A percentile compares a stretch with the other conserved stretches of the same genome.
Evolutionary conservation across 2,113 vertebrate genomes (phyloP).

Genomic region (Notothenia rossii): DNA sequence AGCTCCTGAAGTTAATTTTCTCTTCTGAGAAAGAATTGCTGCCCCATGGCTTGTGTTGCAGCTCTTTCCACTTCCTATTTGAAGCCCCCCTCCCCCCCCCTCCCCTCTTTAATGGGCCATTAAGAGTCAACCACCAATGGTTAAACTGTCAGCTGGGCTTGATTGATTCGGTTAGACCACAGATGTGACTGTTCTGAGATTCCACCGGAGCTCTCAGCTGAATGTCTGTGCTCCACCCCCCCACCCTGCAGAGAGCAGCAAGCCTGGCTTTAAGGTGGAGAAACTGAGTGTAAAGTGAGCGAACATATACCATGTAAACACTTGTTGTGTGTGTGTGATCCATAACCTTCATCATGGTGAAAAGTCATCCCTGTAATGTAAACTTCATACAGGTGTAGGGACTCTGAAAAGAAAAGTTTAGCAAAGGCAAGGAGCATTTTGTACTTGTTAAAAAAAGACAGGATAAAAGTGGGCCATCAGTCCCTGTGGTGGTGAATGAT

Average conservation of each 20-base stretch:
- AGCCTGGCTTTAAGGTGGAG: background rate
- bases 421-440: conserved; percentile 70
- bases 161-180: conserved; percentile 72
- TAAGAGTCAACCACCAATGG: conserved; percentile 67
- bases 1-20: conserved; percentile 53
- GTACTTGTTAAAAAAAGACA: conserved; percentile 57
- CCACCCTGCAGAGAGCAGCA: conserved; percentile 8
- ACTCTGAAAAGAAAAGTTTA: conserved; percentile 71
- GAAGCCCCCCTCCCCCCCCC: conserved; percentile 18
- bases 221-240: conserved; percentile 20
- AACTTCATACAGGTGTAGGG: conserved; percentile 47
- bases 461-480: conserved; percentile 78
- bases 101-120: conserved; percentile 71
- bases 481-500: conserved; percentile 82
- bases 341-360: background rate
- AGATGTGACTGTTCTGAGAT: conserved; percentile 58
- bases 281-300: background rate
- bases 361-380: conserved; percentile 39
- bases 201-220: conserved; percentile 51
- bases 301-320: background rate
- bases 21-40: conserved; percentile 42
- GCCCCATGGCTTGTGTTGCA: conserved; percentile 47
- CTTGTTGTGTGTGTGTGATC: background rate
- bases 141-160: conserved; percentile 68
- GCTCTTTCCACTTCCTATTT: conserved; percentile 64